Base-by-base conservation (phyloP, 1,140 invertebrate genomes). In the Rhynchophorus ferrugineus region DNA sequence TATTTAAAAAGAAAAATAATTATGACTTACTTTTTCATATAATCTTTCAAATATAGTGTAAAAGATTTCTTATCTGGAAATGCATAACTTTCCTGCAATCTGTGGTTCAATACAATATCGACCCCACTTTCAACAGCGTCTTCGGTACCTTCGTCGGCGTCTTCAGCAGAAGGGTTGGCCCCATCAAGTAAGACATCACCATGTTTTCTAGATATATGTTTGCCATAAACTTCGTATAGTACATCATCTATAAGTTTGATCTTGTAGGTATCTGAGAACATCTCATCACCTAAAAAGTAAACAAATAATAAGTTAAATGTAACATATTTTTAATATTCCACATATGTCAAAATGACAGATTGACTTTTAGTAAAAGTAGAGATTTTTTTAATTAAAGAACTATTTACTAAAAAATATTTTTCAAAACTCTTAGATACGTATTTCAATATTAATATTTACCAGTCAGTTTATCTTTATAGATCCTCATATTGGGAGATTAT, bases 261-360 rank as follows among this genome's bases (percentile, higher is more conserved):
- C 75, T 89, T 95, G 71, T 92, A 95, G n/a, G 89, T 88, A 73
- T 98, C 95, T 29, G 93, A 93, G 77, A 95, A 95, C 85, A 98
- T 92, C 75, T 98, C 95, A 73, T 98, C 94, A 62, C 91, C 91
- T 90, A 75, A 69, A 77, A 79, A 58, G 54, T 54, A 54, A 47
- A 36, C 29, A 22, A 56, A 42, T 13, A 52, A 41, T 13, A 29
- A 37, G n/a, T n/a, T 5, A 41, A 39, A 36, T 13, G 11, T 37
- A 19, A 46, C n/a, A n/a, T 49, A 41, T 21, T 22, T 52, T 41
- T 19, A 21, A 36, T 39, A 37, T 0, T 8, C 2, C 17, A 39
- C 8, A 44, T 36, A 44, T 37, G 21, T 54, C 43, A 36, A 51
- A 13, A 37, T 56, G 54, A 56, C 54, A 56, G 54, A 16, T 56